These are phyloP conservation scores for Xanthorhoe spadicearia DNA, from an alignment of 2,888 invertebrate genomes.

Conservation along the genomic window DNA sequence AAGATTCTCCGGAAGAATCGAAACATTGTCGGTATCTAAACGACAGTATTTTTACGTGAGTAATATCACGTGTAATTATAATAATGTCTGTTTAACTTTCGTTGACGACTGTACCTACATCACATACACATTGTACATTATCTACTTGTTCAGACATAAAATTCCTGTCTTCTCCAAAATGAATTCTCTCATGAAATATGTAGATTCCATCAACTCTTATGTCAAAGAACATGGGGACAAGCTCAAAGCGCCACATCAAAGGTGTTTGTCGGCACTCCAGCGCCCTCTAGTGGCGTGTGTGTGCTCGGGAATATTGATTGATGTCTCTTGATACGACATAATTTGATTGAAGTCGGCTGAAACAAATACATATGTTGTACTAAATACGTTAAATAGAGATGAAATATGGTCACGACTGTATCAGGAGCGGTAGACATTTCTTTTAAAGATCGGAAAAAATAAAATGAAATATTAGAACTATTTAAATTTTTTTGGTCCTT, in stretches of 20 bases:
- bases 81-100: background rate
- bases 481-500: too few species aligned
- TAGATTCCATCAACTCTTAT: conserved; percentile 35
- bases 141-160: background rate
- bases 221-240: conserved; percentile 42
- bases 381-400: too few species aligned
- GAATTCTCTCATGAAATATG: conserved; percentile 34
- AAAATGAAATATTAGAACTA: too few species aligned
- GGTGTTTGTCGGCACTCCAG: conserved; percentile 34
- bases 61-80: too few species aligned
- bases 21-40: too few species aligned
- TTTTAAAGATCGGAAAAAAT: too few species aligned
- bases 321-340: conserved; percentile 31
- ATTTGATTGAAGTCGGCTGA: conserved; percentile 33
- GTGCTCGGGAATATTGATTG: conserved; percentile 41
- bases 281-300: conserved; percentile 24
- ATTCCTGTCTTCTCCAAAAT: conserved; percentile 9
- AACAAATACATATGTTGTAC: background rate
- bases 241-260: conserved; percentile 43
- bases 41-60: too few species aligned
- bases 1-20: too few species aligned
- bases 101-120: background rate
- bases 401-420: too few species aligned
- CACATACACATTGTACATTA: background rate
- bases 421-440: too few species aligned